Percentiles rank a stretch among this genome's conserved stretches.
phyloP scores from a whole-genome alignment of 2,797 vertebrate genomes.

The Buceros bicornis region DNA sequence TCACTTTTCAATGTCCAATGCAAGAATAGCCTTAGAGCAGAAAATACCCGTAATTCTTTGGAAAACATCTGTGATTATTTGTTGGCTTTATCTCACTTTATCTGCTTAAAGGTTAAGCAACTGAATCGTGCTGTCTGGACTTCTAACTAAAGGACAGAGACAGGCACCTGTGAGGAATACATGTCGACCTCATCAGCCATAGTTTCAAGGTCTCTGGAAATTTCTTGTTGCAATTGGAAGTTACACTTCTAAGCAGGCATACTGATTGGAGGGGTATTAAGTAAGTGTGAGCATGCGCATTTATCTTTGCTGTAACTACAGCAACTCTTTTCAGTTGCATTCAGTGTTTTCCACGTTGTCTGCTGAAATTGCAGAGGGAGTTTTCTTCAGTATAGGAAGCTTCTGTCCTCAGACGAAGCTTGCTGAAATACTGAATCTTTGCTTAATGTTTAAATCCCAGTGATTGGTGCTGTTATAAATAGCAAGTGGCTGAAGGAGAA shows the following conservation, averaged over 20 bases:
- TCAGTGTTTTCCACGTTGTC: not conserved
- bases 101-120: not conserved
- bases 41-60: not conserved
- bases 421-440: not conserved
- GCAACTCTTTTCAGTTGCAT: not conserved
- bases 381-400: not conserved
- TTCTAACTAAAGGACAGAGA: not conserved
- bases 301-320: not conserved
- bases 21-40: not conserved
- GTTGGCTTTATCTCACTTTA: not conserved
- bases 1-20: not conserved
- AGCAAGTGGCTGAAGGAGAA: not conserved
- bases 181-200: not conserved
- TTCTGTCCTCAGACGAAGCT: not conserved
- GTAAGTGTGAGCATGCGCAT: fast-evolving
- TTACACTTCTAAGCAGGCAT: not conserved
- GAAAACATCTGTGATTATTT: not conserved
- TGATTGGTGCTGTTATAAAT: not conserved
- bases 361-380: not conserved
- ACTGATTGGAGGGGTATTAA: not conserved
- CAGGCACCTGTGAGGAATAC: not conserved
- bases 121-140: not conserved
- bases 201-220: not conserved
- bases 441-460: not conserved
- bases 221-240: not conserved